Evolutionary conservation across 2,888 invertebrate species (phyloP).

Genomic region (Saturnia pavonia): DNA sequence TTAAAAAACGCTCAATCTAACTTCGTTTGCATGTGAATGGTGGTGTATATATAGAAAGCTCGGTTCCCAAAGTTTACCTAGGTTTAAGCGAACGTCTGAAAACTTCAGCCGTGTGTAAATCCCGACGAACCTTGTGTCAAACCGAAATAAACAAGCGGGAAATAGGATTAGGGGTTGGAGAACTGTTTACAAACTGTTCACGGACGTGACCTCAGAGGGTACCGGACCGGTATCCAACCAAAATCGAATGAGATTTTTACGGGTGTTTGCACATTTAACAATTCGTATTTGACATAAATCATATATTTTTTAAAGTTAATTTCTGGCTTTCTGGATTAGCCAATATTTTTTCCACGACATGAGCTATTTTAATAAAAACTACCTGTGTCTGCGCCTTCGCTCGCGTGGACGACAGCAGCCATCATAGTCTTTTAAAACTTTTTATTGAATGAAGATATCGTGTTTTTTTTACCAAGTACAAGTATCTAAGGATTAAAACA

Average conservation of each 20-base stretch:
- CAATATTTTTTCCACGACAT: no score
- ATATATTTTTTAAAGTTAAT: constrained; percentile 28
- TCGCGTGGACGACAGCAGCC: no score
- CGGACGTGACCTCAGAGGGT: constrained; percentile 47
- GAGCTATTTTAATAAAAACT: no score
- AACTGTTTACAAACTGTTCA: constrained; percentile 68
- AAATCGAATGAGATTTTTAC: constrained; percentile 50
- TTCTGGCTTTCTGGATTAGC: not conserved
- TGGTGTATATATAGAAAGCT: constrained; percentile 19
- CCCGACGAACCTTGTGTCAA: constrained; percentile 53
- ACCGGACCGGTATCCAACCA: constrained; percentile 25
- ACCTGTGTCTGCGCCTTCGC: no score
- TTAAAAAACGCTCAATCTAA: not conserved
- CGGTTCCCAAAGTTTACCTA: constrained; percentile 35
- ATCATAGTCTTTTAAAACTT: no score
- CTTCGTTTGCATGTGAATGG: not conserved
- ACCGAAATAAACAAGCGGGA: constrained; percentile 64
- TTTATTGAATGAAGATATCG: no score
- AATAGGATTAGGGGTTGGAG: constrained; percentile 63
- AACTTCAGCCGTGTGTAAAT: constrained; percentile 50
- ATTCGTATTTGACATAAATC: constrained; percentile 52
- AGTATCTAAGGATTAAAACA: no score
- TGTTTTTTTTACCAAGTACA: no score
- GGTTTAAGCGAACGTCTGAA: constrained; percentile 43
- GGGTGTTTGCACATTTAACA: constrained; percentile 44